Evolutionary conservation across 23 tunicate genomes (phyloP).

Genomic region (Styela plicata): DNA sequence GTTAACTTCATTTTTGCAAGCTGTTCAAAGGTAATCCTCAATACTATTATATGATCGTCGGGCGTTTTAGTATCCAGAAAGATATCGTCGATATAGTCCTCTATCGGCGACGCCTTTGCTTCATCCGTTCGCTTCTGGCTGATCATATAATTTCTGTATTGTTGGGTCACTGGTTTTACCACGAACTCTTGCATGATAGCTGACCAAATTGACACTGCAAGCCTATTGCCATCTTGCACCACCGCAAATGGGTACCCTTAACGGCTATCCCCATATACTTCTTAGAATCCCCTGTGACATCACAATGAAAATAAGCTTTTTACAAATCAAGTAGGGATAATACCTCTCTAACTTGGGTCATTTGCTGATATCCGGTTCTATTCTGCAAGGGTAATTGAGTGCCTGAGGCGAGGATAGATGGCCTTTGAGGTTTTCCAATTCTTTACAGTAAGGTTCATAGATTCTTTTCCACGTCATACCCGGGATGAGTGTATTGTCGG

Average conservation of each 20-base stretch:
- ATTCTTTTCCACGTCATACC: neutral
- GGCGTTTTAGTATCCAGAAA: neutral
- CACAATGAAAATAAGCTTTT: neutral
- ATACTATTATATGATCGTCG: conserved; percentile 16
- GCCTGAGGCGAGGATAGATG: neutral
- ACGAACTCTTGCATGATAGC: neutral
- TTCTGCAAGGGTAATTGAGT: conserved; percentile 10
- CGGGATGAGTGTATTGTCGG: neutral
- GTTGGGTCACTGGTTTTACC: neutral
- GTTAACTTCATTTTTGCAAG: conserved; percentile 1
- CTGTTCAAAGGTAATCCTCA: neutral
- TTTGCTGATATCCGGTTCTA: neutral
- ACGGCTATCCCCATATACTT: neutral
- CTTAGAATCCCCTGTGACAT: neutral
- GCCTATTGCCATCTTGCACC: neutral
- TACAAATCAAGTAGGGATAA: neutral
- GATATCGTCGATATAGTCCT: conserved; percentile 32
- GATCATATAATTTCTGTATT: neutral
- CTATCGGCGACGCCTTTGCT: conserved; percentile 9
- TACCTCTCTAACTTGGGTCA: neutral
- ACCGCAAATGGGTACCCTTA: neutral
- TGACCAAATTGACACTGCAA: neutral
- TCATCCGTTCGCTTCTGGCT: neutral
- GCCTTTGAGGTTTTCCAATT: conserved; percentile 6
- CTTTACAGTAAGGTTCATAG: neutral